Evolutionary conservation across 30 jellyfish, hydroid and myxozoan genomes (phyloP).

Genomic region (Phacellophora camtschatica): DNA sequence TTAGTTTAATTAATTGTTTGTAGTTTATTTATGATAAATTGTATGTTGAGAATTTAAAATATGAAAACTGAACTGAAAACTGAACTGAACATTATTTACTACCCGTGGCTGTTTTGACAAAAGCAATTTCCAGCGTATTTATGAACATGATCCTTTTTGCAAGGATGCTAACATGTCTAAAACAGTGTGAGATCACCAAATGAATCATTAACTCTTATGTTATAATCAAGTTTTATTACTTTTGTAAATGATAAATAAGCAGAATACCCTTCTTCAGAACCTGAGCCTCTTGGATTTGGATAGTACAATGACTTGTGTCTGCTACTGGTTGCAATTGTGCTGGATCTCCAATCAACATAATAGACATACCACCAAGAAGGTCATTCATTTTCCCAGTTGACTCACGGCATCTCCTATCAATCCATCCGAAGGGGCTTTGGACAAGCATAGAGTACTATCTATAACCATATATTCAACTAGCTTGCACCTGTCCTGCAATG

Average conservation of each 20-base stretch:
- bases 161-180: neutral
- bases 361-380: conserved; percentile 12
- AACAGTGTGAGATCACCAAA: neutral
- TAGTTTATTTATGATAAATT: no score
- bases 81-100: no score
- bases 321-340: conserved; percentile 29
- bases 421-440: conserved; percentile 2
- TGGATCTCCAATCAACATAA: neutral
- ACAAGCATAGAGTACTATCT: conserved; percentile 10
- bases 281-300: neutral
- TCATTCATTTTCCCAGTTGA: neutral
- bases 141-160: neutral
- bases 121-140: neutral
- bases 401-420: conserved; percentile 26
- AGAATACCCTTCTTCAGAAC: neutral
- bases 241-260: neutral
- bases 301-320: neutral
- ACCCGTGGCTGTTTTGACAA: neutral
- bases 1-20: no score
- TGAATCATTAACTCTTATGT: neutral
- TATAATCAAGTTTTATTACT: neutral
- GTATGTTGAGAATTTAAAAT: no score
- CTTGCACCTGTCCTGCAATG: neutral
- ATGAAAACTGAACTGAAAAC: no score
- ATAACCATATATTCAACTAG: neutral